Evolutionary conservation across 2,888 invertebrate genomes (phyloP), one percentile per base, ranked within the genome.

Genomic region (Drosophila conformis): DNA sequence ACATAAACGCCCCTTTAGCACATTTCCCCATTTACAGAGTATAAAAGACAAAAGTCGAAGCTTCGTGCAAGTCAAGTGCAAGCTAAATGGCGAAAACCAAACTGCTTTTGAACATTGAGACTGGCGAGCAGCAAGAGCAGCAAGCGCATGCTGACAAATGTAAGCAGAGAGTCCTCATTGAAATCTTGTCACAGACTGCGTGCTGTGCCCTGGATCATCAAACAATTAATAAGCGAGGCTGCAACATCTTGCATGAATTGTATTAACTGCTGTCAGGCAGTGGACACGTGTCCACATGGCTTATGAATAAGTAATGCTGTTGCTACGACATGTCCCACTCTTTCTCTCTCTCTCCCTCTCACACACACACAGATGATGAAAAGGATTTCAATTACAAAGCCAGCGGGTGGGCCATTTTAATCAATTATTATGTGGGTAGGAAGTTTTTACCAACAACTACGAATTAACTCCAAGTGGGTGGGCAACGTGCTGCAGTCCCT

Each of bases 341-440:
- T 31, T 25, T 13, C 29, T 15, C 7, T 15, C 2, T 38, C 31
- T 7, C 13, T 11, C 4, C 7, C 18, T 29, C 18, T 4, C 7
- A 21, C 13, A 4, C 18, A 18, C 7, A 7, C 6, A 40, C 53
- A 53, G 49, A 54, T 71, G 56, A 38, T 69, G 58, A 48, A 67
- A 68, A 35, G 48, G 29, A 49, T 80, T 83, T 75, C 75, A 77
- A 80, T 87, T 82, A 72, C 80, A 69, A 68, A 31, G 52, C 52
- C 59, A 48, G 21, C 48, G 25, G 61, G 72, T 65, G 49, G 58
- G 64, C 66, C 59, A 53, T 64, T 63, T 65, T 46, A 67, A 69
- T 68, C 64, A 63, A 66, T 48, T 54, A 63, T 56, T 68, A 25
- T 21, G 25, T 25, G 49, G 38, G 61, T 59, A 67, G 49, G n/a